phyloP scores from a whole-genome alignment of 2,888 invertebrate genomes.

The Ochropleura leucogaster region DNA sequence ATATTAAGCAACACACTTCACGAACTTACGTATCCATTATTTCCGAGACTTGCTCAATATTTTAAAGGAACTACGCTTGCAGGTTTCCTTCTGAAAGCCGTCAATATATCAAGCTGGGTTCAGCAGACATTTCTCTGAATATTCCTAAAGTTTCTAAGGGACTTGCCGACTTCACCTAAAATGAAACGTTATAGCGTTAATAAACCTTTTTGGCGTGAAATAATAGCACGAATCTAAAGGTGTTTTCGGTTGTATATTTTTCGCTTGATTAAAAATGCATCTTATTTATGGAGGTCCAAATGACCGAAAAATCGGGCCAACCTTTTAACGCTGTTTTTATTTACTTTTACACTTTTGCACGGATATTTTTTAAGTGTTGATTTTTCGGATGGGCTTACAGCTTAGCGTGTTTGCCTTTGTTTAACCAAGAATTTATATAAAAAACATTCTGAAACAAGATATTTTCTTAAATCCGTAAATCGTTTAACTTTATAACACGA shows the following conservation, averaged over 20 bases:
- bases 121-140: slow-evolving; percentile 12
- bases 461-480: background rate
- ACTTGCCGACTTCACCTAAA: slow-evolving; percentile 20
- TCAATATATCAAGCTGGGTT: slow-evolving; percentile 41
- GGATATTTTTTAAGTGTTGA: slow-evolving; percentile 35
- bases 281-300: slow-evolving; percentile 24
- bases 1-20: background rate
- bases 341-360: slow-evolving; percentile 15
- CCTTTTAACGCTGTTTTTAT: slow-evolving; percentile 48
- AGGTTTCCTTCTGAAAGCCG: slow-evolving; percentile 21
- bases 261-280: slow-evolving; percentile 47
- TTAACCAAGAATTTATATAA: slow-evolving; percentile 9
- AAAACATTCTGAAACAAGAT: slow-evolving; percentile 1
- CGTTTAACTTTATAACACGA: background rate
- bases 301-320: slow-evolving; percentile 6
- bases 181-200: slow-evolving; percentile 19
- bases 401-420: slow-evolving; percentile 23
- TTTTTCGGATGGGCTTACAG: slow-evolving; percentile 19
- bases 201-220: slow-evolving; percentile 24
- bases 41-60: slow-evolving; percentile 32
- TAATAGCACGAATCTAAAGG: background rate
- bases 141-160: slow-evolving; percentile 29
- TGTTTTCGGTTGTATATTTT: slow-evolving; percentile 19
- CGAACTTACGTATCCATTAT: slow-evolving; percentile 17
- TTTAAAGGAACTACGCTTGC: slow-evolving; percentile 38